Percentiles rank a stretch among this genome's conserved stretches.
These are phyloP conservation scores for Pachydiplax longipennis DNA, from an alignment of 2,888 invertebrate species.

Conservation along the genomic window DNA sequence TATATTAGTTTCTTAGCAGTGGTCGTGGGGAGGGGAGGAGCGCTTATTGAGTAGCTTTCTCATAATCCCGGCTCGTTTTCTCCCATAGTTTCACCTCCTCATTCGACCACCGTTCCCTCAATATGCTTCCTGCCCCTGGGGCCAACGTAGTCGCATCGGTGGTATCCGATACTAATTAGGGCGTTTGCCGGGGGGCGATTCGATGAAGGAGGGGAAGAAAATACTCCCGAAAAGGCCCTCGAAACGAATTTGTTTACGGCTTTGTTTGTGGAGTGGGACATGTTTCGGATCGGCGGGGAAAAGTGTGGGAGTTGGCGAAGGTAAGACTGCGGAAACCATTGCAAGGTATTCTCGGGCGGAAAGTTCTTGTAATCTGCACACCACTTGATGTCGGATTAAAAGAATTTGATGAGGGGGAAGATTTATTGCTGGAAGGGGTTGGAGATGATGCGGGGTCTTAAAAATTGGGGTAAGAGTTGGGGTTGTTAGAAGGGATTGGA, in stretches of 20 bases:
- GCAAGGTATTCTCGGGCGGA: background rate
- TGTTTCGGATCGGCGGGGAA: background rate
- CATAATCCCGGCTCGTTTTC: background rate
- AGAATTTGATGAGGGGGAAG: background rate
- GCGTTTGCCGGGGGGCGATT: background rate
- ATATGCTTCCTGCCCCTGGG: background rate
- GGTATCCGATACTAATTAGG: conserved; percentile 40
- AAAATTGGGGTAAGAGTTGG: background rate
- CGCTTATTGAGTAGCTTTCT: background rate
- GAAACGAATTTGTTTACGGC: conserved; percentile 21
- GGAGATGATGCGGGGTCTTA: background rate
- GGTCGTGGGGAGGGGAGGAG: background rate
- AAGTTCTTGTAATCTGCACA: background rate
- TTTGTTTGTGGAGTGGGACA: background rate
- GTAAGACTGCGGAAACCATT: background rate
- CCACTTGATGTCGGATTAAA: conserved; percentile 10
- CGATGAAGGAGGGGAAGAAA: background rate
- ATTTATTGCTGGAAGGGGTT: background rate
- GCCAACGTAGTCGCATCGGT: background rate
- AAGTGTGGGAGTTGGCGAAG: background rate
- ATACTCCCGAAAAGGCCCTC: background rate
- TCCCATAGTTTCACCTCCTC: background rate
- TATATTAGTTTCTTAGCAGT: background rate
- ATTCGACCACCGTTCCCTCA: background rate
- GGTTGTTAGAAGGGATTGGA: background rate